Percentiles rank a stretch among this genome's conserved stretches.
Evolutionary conservation across 2,888 invertebrate genomes (phyloP).

Genomic region (Scrobipalpa atriplicella): DNA sequence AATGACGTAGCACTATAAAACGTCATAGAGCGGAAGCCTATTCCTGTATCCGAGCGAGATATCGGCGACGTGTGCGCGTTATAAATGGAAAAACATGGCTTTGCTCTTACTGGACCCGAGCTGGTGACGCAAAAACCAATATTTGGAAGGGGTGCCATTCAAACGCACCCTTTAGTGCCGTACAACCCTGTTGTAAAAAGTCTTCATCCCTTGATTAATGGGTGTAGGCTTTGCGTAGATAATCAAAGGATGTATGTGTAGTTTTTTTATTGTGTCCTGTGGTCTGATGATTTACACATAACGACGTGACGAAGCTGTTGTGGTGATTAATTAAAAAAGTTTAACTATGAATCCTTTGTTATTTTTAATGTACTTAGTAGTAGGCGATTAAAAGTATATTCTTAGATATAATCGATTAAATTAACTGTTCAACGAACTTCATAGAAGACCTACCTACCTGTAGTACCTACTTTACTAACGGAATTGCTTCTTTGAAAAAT

Average conservation of each 20-base stretch:
- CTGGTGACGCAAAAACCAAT: slow-evolving; percentile 75
- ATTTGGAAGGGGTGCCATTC: slow-evolving; percentile 78
- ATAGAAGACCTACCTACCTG: no score
- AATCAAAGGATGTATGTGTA: slow-evolving; percentile 32
- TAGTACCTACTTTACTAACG: no score
- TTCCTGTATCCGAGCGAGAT: slow-evolving; percentile 57
- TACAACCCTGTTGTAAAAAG: slow-evolving; percentile 57
- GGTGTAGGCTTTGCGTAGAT: slow-evolving; percentile 47
- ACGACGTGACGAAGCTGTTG: background rate
- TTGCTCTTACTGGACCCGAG: slow-evolving; percentile 78
- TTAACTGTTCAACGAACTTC: no score
- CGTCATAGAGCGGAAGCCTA: slow-evolving; percentile 65
- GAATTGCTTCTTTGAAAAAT: no score
- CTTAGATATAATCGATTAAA: no score
- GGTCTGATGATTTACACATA: slow-evolving; percentile 4
- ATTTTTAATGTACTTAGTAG: background rate
- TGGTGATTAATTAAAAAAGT: background rate
- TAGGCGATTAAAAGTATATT: no score
- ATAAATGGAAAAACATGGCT: slow-evolving; percentile 77
- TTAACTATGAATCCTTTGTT: background rate
- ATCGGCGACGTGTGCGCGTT: slow-evolving; percentile 66
- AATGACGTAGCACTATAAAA: slow-evolving; percentile 78
- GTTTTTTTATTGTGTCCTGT: slow-evolving; percentile 22
- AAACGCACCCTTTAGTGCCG: slow-evolving; percentile 70
- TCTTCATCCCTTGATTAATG: slow-evolving; percentile 76